phyloP scores from a whole-genome alignment of 1,140 invertebrate genomes.

The Lepidurus couesii region DNA sequence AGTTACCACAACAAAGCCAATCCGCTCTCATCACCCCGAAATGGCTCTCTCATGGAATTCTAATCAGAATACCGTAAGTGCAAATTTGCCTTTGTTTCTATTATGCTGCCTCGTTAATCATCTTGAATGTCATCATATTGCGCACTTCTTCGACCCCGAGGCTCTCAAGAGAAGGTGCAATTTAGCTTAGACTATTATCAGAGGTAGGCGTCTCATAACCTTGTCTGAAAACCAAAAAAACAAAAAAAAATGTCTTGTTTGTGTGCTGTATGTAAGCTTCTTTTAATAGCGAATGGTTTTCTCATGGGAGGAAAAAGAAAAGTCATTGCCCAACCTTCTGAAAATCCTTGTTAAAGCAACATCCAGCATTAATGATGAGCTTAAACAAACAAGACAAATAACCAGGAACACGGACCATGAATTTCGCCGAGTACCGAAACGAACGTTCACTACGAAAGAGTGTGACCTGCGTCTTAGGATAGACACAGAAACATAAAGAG shows the following conservation, averaged over 20 bases:
- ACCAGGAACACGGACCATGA: no score
- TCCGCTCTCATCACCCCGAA: neutral
- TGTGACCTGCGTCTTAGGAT: no score
- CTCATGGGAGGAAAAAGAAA: neutral
- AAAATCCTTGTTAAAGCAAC: conserved; percentile 13
- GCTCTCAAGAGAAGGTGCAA: neutral
- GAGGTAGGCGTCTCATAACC: neutral
- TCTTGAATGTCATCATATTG: neutral
- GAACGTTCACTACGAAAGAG: no score
- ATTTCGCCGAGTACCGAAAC: neutral
- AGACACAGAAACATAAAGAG: no score
- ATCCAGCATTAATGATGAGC: neutral
- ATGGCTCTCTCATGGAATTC: neutral
- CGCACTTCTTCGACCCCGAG: neutral
- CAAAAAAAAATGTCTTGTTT: neutral
- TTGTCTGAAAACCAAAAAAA: neutral
- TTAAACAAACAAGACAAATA: neutral
- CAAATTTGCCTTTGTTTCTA: neutral
- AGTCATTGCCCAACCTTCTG: neutral
- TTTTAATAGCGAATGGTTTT: neutral
- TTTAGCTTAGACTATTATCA: neutral
- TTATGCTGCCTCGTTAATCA: neutral
- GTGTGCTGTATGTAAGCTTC: neutral
- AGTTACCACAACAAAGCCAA: conserved; percentile 11
- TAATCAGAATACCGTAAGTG: conserved; percentile 11